These are phyloP conservation scores for Barnardius zonarius DNA, from an alignment of 2,113 vertebrate genomes.

Conservation along the genomic window DNA sequence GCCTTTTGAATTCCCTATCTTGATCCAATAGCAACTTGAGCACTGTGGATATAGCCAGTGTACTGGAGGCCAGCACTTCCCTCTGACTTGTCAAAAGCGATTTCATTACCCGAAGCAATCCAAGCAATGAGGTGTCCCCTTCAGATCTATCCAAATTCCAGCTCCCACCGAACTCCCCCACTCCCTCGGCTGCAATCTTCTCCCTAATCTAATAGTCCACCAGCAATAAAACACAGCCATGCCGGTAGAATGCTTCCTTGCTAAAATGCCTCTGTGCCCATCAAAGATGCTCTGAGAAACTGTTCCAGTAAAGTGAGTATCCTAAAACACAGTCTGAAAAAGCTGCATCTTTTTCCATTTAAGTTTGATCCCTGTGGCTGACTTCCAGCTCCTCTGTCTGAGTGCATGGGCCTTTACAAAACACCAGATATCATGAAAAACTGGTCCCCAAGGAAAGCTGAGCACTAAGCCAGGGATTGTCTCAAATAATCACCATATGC, in stretches of 20 bases:
- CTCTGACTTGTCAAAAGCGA: not conserved
- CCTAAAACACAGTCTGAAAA: not conserved
- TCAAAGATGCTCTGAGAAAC: not conserved
- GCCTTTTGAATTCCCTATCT: not conserved
- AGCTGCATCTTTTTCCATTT: not conserved
- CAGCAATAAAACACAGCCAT: not conserved
- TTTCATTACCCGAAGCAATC: constrained; percentile 12
- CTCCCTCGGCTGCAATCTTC: not conserved
- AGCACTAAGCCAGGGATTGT: constrained; percentile 19
- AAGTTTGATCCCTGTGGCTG: not conserved
- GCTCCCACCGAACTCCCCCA: not conserved
- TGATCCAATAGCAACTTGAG: not conserved
- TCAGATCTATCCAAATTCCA: constrained; percentile 26
- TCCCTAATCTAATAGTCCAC: constrained; percentile 1
- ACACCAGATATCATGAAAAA: constrained; percentile 15
- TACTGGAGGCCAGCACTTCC: not conserved
- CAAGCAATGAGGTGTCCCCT: not conserved
- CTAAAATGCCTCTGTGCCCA: not conserved
- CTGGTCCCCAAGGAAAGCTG: constrained; percentile 5
- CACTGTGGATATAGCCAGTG: not conserved
- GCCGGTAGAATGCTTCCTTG: not conserved
- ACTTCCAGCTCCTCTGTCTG: constrained; percentile 7
- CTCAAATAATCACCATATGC: constrained; percentile 19
- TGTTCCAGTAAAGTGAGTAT: not conserved
- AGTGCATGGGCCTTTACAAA: not conserved